phyloP scores from a whole-genome alignment of 2,113 vertebrate species.

The Abramis brama region DNA sequence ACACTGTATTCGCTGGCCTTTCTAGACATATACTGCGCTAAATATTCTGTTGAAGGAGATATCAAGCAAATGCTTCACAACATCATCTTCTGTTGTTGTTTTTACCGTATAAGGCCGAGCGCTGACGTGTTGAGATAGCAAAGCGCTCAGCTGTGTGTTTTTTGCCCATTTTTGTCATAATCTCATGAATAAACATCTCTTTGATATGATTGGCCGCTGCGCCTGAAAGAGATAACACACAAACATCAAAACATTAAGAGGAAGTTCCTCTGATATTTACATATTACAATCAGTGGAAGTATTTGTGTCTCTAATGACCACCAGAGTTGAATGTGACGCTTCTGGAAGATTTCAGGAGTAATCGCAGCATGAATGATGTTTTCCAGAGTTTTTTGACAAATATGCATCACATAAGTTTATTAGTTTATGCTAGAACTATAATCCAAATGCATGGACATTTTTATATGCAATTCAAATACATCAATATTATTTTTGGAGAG shows the following conservation, averaged over 20 bases:
- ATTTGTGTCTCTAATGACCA: neutral
- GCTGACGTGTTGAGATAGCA: neutral
- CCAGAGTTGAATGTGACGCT: neutral
- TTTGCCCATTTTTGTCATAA: conserved; percentile 3
- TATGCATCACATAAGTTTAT: neutral
- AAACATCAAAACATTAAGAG: neutral
- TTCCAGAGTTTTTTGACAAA: no score
- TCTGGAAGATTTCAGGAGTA: conserved; percentile 3
- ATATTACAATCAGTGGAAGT: neutral
- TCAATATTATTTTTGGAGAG: no score
- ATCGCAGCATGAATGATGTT: neutral
- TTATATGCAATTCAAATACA: neutral
- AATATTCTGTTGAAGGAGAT: neutral
- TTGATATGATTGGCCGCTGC: neutral
- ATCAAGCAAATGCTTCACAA: neutral
- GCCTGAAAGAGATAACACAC: neutral
- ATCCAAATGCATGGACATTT: neutral
- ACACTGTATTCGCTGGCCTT: no score
- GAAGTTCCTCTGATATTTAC: neutral
- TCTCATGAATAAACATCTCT: neutral
- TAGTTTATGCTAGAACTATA: neutral
- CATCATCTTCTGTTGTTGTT: neutral
- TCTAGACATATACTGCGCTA: neutral
- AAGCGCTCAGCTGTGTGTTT: neutral
- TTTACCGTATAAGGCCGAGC: neutral